A percentile compares a stretch with the other conserved stretches of the same genome.
Conservation (phyloP, 2,113 vertebrate species). For the Grammomys surdaster region DNA sequence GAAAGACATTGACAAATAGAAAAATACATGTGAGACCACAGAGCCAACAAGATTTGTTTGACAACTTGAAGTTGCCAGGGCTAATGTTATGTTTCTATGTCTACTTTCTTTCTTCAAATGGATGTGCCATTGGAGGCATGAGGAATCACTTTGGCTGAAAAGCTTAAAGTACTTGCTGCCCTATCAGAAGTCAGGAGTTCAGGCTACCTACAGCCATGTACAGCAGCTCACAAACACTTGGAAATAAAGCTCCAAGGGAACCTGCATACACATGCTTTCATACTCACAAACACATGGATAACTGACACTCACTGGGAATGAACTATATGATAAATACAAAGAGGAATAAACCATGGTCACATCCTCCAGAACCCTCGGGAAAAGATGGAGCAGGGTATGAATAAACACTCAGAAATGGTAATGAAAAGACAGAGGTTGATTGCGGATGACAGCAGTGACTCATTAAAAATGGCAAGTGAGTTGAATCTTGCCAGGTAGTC, state of each 20-base stretch:
- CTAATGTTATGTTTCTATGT: background rate
- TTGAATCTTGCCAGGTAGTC: background rate
- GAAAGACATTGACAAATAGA: constrained; percentile 20
- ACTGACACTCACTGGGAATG: background rate
- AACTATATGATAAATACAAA: background rate
- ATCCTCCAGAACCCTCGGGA: background rate
- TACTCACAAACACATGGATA: background rate
- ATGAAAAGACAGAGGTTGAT: background rate
- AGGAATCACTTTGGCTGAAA: background rate
- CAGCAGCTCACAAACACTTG: background rate
- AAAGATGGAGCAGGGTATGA: background rate
- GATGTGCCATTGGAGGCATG: background rate
- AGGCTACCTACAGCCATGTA: too few relatives aligned
- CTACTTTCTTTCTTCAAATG: constrained; percentile 1
- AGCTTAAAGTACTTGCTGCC: background rate
- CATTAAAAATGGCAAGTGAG: background rate
- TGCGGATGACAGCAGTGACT: background rate
- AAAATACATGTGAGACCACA: background rate
- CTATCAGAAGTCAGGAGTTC: background rate
- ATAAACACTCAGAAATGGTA: background rate
- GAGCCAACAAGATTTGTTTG: background rate
- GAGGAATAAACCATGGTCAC: background rate
- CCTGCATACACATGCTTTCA: background rate
- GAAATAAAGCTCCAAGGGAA: background rate
- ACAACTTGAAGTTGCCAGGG: background rate